These are phyloP conservation scores for Corbicula japonica DNA, from an alignment of 2,888 invertebrate species.

Conservation along the genomic window DNA sequence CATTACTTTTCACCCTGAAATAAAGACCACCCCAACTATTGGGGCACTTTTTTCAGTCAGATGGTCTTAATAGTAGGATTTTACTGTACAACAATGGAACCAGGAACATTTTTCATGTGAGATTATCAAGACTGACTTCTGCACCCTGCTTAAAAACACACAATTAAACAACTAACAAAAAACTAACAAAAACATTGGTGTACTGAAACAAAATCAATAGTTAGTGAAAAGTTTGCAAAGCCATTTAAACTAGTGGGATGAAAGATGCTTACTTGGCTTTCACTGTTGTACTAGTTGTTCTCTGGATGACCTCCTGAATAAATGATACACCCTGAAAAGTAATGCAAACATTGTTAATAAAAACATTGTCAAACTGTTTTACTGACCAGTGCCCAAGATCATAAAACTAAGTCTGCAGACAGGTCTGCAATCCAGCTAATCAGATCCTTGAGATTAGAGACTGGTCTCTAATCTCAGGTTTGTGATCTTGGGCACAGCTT, in stretches of 20 bases:
- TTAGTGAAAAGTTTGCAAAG: neutral
- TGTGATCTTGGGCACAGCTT: too few relatives aligned
- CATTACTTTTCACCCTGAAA: neutral
- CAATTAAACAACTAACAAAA: neutral
- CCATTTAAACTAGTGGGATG: neutral
- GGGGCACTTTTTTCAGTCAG: neutral
- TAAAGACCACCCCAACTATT: neutral
- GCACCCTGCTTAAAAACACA: neutral
- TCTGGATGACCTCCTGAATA: conserved; percentile 69
- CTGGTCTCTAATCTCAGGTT: too few relatives aligned
- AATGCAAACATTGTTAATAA: neutral
- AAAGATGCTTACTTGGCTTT: conserved; percentile 63
- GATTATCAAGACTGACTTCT: neutral
- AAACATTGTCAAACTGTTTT: neutral
- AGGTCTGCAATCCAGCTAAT: neutral
- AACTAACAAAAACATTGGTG: neutral
- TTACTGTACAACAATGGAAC: too few relatives aligned
- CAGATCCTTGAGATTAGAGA: too few relatives aligned
- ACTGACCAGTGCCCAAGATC: neutral
- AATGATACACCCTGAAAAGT: conserved; percentile 69
- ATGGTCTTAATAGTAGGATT: neutral
- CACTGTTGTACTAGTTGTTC: conserved; percentile 65
- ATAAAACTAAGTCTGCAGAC: neutral
- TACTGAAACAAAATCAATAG: neutral
- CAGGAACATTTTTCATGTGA: too few relatives aligned